phyloP scores from a whole-genome alignment of 2,113 vertebrate genomes.

The Cheirogaleus medius region DNA sequence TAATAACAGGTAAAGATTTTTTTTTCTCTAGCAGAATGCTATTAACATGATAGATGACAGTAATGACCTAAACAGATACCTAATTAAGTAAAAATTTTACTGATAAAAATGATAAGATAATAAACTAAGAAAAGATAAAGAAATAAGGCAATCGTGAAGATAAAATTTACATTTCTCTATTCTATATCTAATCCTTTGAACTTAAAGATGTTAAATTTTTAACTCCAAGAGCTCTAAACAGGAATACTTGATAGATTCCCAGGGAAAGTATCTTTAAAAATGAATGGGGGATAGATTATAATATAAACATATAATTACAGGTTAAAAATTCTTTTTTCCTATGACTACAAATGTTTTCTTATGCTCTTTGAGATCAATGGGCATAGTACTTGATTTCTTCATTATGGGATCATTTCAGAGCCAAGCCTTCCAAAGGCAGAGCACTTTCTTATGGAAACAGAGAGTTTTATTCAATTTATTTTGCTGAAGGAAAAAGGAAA shows the following conservation, averaged over 20 bases:
- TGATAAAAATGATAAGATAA: constrained; percentile 28
- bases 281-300: background rate
- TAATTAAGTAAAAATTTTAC: constrained; percentile 21
- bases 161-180: background rate
- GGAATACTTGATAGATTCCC: constrained; percentile 4
- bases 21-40: constrained; percentile 29
- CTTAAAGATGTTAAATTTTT: constrained; percentile 5
- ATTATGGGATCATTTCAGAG: background rate
- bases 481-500: constrained; percentile 53
- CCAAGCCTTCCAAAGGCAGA: background rate
- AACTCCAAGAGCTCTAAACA: background rate
- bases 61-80: constrained; percentile 5
- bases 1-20: background rate
- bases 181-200: constrained; percentile 3
- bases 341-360: background rate
- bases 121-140: constrained; percentile 27
- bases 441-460: background rate
- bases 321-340: constrained; percentile 50
- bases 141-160: constrained; percentile 39
- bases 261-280: constrained; percentile 36
- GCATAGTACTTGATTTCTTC: background rate
- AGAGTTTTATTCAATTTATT: constrained; percentile 27
- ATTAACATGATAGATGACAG: constrained; percentile 32
- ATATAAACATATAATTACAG: constrained; percentile 29
- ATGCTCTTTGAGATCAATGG: constrained; percentile 10